These are phyloP conservation scores for Augochlora pura DNA, from an alignment of 1,140 invertebrate species.

Conservation along the genomic window DNA sequence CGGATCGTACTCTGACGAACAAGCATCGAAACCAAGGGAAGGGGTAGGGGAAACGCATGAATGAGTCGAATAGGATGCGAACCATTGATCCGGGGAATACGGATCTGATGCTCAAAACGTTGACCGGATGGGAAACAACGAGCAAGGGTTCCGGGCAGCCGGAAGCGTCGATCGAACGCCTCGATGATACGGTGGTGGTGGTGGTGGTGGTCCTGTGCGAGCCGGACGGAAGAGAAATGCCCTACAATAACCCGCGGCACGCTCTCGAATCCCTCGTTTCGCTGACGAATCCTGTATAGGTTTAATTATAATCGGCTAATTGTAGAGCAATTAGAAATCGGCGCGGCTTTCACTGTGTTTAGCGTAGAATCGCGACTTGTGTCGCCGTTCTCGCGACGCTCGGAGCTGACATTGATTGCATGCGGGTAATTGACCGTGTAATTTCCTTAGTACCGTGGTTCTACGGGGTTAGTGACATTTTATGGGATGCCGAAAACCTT, in stretches of 20 bases:
- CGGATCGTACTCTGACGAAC: not conserved
- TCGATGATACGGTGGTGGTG: constrained; percentile 27
- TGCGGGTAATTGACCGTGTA: not conserved
- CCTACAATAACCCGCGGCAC: not conserved
- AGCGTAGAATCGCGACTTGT: not conserved
- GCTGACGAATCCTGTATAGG: not conserved
- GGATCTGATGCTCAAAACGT: constrained; percentile 36
- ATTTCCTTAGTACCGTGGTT: not conserved
- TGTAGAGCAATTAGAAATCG: not conserved
- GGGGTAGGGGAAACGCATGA: constrained; percentile 14
- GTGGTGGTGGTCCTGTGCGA: not conserved
- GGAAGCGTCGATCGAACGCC: constrained; percentile 42
- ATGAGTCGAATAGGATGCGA: constrained; percentile 49
- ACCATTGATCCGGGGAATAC: constrained; percentile 49
- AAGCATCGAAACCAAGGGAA: not conserved
- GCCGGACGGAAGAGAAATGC: constrained; percentile 31
- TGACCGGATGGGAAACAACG: constrained; percentile 57
- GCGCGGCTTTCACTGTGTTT: not conserved
- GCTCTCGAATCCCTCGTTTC: not conserved
- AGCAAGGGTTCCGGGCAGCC: constrained; percentile 46
- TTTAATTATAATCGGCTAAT: not conserved
- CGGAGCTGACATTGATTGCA: not conserved
- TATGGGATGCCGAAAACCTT: not conserved
- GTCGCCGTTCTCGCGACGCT: not conserved
- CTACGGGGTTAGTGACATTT: not conserved